Conservation (phyloP, 64 coral and sea anemone genomes). For the Montipora efflorescens region DNA sequence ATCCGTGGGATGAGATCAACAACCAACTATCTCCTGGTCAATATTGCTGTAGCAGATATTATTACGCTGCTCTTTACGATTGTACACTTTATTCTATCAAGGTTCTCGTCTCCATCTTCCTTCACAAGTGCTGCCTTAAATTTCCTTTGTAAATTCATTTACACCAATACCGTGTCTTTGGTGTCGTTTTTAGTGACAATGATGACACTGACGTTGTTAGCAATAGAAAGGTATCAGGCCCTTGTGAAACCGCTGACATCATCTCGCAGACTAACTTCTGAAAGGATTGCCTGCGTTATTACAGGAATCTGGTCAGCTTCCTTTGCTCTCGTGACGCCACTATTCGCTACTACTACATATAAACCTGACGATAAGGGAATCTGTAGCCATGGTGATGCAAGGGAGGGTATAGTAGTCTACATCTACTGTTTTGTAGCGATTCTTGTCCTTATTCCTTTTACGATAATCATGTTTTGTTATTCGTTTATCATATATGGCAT, state of each 20-base stretch:
- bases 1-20: constrained; percentile 54
- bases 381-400: constrained; percentile 5
- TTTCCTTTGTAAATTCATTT: constrained; percentile 81
- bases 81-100: constrained; percentile 11
- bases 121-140: not conserved
- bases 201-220: constrained; percentile 70
- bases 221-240: constrained; percentile 74
- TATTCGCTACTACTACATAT: constrained; percentile 48
- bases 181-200: constrained; percentile 61
- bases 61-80: constrained; percentile 45
- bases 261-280: constrained; percentile 53
- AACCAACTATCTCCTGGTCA: constrained; percentile 75
- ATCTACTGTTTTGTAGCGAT: constrained; percentile 58
- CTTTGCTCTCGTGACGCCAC: constrained; percentile 41
- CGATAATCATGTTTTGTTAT: constrained; percentile 72
- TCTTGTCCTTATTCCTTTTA: constrained; percentile 60
- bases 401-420: constrained; percentile 26
- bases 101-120: not conserved
- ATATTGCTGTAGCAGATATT: constrained; percentile 80
- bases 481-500: constrained; percentile 69
- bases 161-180: constrained; percentile 2
- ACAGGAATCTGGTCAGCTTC: constrained; percentile 62
- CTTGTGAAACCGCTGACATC: constrained; percentile 67
- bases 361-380: not conserved
- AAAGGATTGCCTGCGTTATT: constrained; percentile 63